Base-by-base conservation (phyloP, 2,113 vertebrate genomes). In the Balaeniceps rex region DNA sequence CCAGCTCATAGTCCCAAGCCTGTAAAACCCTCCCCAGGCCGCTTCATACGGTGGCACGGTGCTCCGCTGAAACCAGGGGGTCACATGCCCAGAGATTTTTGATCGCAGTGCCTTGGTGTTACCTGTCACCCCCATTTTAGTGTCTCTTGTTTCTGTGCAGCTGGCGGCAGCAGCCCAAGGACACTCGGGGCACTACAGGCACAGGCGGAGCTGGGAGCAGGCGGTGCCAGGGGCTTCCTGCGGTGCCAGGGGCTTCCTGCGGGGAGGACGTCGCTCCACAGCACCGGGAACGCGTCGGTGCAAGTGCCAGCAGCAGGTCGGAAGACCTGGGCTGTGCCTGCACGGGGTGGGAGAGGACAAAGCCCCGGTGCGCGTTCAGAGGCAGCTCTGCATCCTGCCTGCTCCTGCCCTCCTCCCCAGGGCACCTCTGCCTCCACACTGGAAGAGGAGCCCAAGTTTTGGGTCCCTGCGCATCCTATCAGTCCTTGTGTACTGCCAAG, bases 281-380 rank as follows among this genome's bases (percentile, higher is more conserved):
- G 38, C 38, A 24, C 28, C 4, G 1, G 15, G 9, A 29, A 8
- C 2, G 13, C 4, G 0, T 7, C 4, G 22, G 19, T 4, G 6
- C 34, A 19, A 36, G 34, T 19, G 12, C 16, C 8, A 7, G 24
- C 10, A 16, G 38, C 31, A 33, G 26, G 17, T 47, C 4, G 8
- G 19, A 22, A 66, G 51, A 23, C 29, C 12, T 7, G 12, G 33
- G 58, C 22, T 18, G 22, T 21, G 33, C 7, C 47, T 23, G 12
- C 1, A 0, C 4, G 4, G 55, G 54, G 33, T 44, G 74, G 17
- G 74, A 17, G 42, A 63, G 34, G 38, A 15, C 3, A 19, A 52
- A 34, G 29, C 11, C 14, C 25, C 3, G 5, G 22, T 8, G 13
- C 4, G 0, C 2, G 0, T 14, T 10, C 14, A 12, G 4, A 15